phyloP scores from a whole-genome alignment of 2,113 vertebrate species.

The Hemichromis elongatus region DNA sequence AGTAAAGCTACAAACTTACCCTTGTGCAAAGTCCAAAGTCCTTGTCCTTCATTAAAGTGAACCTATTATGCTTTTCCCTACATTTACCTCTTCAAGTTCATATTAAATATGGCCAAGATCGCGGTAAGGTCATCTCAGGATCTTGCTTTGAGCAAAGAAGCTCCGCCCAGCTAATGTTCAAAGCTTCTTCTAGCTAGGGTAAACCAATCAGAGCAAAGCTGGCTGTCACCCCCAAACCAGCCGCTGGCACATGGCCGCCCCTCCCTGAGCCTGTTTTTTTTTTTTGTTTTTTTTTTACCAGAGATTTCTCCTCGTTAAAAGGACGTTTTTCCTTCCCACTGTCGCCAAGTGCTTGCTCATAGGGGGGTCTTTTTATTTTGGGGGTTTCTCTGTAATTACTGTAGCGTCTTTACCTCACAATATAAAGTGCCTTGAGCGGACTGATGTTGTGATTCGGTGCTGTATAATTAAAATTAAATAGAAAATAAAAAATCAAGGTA shows the following conservation, averaged over 20 bases:
- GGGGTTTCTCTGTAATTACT: neutral
- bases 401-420: no score
- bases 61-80: neutral
- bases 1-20: neutral
- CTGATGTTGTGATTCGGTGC: no score
- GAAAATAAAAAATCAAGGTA: no score
- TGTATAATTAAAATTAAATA: no score
- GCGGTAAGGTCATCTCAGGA: neutral
- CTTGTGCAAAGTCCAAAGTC: fast-evolving
- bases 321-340: neutral
- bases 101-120: neutral
- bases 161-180: neutral
- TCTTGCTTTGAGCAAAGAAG: neutral
- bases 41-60: fast-evolving
- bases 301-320: neutral
- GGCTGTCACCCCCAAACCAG: neutral
- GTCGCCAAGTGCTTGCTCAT: neutral
- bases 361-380: neutral
- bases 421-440: no score
- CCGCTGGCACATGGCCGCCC: neutral
- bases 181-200: neutral
- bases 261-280: neutral
- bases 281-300: no score
- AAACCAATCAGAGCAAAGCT: neutral
- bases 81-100: neutral